Conservation (phyloP, 2,888 invertebrate genomes). For the Theretra japonica region DNA sequence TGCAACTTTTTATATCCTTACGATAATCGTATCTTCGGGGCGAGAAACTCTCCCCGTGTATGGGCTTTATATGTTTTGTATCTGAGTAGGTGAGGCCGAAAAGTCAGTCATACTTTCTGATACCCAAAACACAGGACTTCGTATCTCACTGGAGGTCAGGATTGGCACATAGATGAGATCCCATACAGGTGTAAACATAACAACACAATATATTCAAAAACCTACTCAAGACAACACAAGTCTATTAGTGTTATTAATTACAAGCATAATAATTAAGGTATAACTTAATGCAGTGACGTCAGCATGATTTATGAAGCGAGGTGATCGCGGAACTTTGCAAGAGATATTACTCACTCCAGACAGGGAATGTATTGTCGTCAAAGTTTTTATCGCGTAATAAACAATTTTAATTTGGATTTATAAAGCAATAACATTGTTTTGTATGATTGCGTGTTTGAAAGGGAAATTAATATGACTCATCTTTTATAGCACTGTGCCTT, state of each 20-base stretch:
- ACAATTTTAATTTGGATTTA: constrained; percentile 16
- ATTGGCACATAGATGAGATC: too few species aligned
- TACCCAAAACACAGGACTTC: too few species aligned
- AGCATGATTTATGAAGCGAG: constrained; percentile 8
- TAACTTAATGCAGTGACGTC: neutral
- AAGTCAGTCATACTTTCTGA: too few species aligned
- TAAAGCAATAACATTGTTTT: neutral
- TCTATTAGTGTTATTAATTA: constrained; percentile 6
- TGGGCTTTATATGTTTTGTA: too few species aligned
- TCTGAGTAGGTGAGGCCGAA: too few species aligned
- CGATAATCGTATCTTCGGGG: too few species aligned
- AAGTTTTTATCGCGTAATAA: constrained; percentile 18
- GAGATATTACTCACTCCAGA: constrained; percentile 4
- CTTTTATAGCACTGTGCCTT: too few species aligned
- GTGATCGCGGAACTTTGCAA: neutral
- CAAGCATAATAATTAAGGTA: constrained; percentile 12
- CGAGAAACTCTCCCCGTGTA: too few species aligned
- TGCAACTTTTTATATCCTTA: too few species aligned
- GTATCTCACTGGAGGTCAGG: too few species aligned
- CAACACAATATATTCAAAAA: neutral
- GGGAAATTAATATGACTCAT: too few species aligned
- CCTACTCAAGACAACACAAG: neutral
- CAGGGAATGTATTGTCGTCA: neutral
- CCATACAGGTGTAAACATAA: neutral
- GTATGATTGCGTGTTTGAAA: neutral